Conservation (phyloP, 2,797 vertebrate species). For the Capromys pilorides region DNA sequence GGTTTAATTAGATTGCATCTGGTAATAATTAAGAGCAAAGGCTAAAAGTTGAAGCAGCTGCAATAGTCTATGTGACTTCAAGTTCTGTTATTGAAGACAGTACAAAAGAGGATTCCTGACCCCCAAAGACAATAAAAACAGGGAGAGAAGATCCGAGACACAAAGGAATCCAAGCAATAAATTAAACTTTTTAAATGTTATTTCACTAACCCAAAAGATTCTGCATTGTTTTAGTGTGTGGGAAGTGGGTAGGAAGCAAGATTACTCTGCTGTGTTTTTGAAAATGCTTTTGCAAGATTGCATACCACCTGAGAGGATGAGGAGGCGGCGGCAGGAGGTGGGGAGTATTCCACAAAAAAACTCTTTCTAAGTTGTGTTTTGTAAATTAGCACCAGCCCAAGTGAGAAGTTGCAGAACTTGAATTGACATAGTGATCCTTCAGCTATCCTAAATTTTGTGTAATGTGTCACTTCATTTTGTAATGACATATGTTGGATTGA, state of each 20-base stretch:
- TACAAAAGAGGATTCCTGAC: neutral
- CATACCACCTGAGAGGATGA: neutral
- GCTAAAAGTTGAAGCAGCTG: slow-evolving; percentile 42
- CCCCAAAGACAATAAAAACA: neutral
- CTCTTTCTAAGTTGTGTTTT: neutral
- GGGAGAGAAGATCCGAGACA: rapidly evolving
- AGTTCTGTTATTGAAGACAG: neutral
- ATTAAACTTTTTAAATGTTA: neutral
- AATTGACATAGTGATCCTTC: neutral
- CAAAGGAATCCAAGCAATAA: neutral
- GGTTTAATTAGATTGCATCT: slow-evolving; percentile 75
- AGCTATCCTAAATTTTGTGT: neutral
- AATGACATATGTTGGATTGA: rapidly evolving
- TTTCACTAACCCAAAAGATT: neutral
- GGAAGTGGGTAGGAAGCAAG: neutral
- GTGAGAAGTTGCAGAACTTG: neutral
- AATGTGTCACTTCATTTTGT: neutral
- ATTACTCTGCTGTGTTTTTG: neutral
- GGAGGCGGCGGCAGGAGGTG: rapidly evolving
- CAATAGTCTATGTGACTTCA: slow-evolving; percentile 23
- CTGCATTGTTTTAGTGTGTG: neutral
- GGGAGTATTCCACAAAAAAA: neutral
- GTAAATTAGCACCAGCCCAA: neutral
- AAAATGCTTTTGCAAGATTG: neutral
- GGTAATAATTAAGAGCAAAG: slow-evolving; percentile 57